These are phyloP conservation scores for Aldrovandia affinis DNA, from an alignment of 2,797 vertebrate genomes.

Conservation along the genomic window DNA sequence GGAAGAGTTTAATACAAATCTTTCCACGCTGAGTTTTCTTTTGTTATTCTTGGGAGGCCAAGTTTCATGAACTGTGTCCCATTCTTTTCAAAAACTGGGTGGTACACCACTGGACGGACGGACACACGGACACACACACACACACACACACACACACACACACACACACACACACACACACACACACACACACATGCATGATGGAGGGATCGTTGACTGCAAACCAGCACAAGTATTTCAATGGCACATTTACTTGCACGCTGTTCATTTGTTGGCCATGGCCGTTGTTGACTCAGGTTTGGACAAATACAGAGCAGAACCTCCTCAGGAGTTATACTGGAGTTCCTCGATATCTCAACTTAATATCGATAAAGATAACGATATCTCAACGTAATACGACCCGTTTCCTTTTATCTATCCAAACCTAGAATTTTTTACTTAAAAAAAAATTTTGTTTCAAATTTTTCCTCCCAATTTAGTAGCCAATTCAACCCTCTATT, in stretches of 20 bases:
- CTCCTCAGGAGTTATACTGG: neutral
- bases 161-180: neutral
- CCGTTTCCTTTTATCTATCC: neutral
- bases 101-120: neutral
- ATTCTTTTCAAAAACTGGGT: conserved; percentile 41
- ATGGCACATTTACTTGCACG: neutral
- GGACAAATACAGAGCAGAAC: neutral
- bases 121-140: conserved; percentile 32
- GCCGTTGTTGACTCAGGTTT: neutral
- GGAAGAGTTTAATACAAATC: conserved; percentile 48
- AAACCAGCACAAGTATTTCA: neutral
- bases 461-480: no score
- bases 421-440: no score
- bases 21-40: conserved; percentile 36
- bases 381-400: neutral
- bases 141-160: conserved; percentile 9
- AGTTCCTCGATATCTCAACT: neutral
- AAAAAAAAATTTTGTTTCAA: no score
- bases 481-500: no score
- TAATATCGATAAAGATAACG: no score
- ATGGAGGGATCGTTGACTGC: neutral
- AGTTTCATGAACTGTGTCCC: conserved; percentile 37
- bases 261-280: neutral
- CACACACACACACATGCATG: neutral
- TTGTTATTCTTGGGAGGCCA: conserved; percentile 39